Evolutionary conservation across 2,888 invertebrate species (phyloP), one percentile per base, ranked within the genome.

Genomic region (Philereme transversata): DNA sequence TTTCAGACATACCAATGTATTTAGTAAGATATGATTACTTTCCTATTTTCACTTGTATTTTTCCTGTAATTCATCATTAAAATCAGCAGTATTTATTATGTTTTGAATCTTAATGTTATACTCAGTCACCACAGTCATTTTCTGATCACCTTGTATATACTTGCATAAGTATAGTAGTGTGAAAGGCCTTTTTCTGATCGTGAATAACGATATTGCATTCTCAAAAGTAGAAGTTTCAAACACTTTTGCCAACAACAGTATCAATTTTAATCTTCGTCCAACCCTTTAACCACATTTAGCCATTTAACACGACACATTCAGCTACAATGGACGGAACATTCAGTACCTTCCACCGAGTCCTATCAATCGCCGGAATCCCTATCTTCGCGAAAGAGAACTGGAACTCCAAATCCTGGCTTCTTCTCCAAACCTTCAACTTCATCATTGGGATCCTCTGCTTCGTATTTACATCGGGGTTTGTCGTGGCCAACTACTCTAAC

Each of bases 391-490:
- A 78, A 69, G 63, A 65, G 4, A 79, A 86, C 11, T 86, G 85
- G 83, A 58, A 77, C 59, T 81, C 87, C 0, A 84, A 73, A 51
- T 56, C 59, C 64, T 87, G 87, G 84, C 65, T 87, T 5, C 1
- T 73, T 0, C 73, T 83, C 10, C 90, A 90, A 72, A 81, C 76
- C 51, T 78, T 86, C 54, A 88, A 86, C 62, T 80, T 86, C 41
- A 64, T 83, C 1, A 71, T 87, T n/a, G 85, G 82, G 0, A 57
- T 83, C 1, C 45, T 87, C 0, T 82, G 83, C 8, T 86, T 89
- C 51, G 59, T 88, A 11, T 88, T 87, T 46, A 89, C 88, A 0
- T 81, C 84, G 0, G 82, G 74, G 3, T 92, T 86, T 60, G 84
- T 90, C 0, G 60, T 78, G 0, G 57, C 66, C 5, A 82, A 81